Base-by-base conservation (phyloP, 2,888 invertebrate genomes). In the Eupsilia transversa region DNA sequence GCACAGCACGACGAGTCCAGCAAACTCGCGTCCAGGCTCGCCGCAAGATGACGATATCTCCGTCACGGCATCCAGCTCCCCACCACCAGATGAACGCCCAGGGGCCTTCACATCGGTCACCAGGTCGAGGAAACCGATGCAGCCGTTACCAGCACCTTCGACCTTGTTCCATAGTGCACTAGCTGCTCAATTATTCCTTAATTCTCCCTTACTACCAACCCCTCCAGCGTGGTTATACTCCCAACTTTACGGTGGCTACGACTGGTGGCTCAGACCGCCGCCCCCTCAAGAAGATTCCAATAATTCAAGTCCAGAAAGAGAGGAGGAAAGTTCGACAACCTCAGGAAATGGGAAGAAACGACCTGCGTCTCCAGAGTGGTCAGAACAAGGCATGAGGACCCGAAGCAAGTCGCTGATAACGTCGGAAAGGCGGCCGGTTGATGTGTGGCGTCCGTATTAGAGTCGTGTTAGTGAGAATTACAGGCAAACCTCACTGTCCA, bases 181-280 rank as follows among this genome's bases (percentile, higher is more conserved):
- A 87, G 98, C 98, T 0, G 98, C 98, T 1, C 98, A 98, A 91
- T 94, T 98, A 67, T 98, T 98, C 89, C 96, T 98, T 54, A 98
- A 98, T 89, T 97, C 98, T 7, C 98, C 98, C 0, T 94, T 98
- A 23, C 93, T 98, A 79, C 98, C 98, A 1, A 98, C 98, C 1
- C 98, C 98, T 10, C 97, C 97, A 54, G 98, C 98, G 79, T 98
- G 98, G 98, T 93, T 98, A 9, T 98, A 98, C 89, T 98, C 98
- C 0, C 98, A 98, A 89, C 94, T 98, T 2, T 98, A 98, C 90
- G 97, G 97, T 46, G 97, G 97, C 74, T 97, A 97, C 85, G 98
- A 98, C 79, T 97, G 97, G 95, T 98, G 98, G 98, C 96, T 98
- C 1, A 86, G 96, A 90, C 96, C 96, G 23, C 95, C 94, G 0